Evolutionary conservation across 1,140 invertebrate genomes (phyloP).

Genomic region (Drosophila sechellia): DNA sequence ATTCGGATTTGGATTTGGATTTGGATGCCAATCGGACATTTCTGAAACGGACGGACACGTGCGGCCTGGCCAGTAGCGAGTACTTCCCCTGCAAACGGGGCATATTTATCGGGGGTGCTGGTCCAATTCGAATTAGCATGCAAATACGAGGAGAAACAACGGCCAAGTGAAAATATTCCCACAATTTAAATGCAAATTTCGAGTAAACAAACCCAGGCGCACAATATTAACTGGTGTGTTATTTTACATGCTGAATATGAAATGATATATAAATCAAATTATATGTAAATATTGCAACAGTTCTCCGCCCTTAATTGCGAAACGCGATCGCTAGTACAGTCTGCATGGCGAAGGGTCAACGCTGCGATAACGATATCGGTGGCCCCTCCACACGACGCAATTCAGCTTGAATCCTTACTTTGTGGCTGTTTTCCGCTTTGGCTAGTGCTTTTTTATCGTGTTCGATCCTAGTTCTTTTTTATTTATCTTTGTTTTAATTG

Average conservation of each 20-base stretch:
- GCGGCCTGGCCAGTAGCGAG: background rate
- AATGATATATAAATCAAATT: constrained; percentile 50
- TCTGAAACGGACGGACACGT: constrained; percentile 15
- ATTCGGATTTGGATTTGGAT: constrained; percentile 2
- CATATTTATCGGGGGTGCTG: constrained; percentile 12
- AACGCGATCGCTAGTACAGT: constrained; percentile 20
- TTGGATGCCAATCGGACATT: constrained; percentile 7
- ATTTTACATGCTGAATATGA: constrained; percentile 44
- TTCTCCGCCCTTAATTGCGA: background rate
- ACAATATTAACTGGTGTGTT: constrained; percentile 44
- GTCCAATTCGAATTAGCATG: constrained; percentile 45
- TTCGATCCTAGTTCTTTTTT: constrained; percentile 3
- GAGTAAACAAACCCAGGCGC: constrained; percentile 51
- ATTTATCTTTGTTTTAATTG: background rate
- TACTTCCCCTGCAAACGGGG: constrained; percentile 19
- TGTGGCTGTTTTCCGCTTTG: constrained; percentile 12
- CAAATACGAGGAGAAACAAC: constrained; percentile 34
- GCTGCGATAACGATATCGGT: constrained; percentile 10
- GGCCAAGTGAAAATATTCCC: constrained; percentile 54
- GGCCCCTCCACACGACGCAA: background rate
- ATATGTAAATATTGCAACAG: constrained; percentile 35
- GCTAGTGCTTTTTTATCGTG: background rate
- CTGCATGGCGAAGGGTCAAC: constrained; percentile 3
- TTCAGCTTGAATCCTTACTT: constrained; percentile 10
- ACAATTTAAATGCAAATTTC: constrained; percentile 68